A percentile compares a stretch with the other conserved stretches of the same genome.
Evolutionary conservation across 1,140 invertebrate genomes (phyloP).

Genomic region (Listronotus oregonensis): DNA sequence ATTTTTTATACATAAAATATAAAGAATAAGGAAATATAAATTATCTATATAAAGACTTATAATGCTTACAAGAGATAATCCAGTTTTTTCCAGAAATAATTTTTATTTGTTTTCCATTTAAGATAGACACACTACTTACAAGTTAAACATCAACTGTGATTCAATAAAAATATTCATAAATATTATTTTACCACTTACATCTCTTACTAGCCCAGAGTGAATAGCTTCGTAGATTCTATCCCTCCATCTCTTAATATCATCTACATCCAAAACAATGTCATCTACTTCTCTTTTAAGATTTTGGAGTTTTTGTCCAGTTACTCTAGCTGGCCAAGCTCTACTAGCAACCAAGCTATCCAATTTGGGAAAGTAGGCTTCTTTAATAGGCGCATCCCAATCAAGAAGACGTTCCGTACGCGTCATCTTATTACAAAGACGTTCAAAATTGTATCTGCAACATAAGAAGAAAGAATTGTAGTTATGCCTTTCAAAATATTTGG

Average conservation of each 20-base stretch:
- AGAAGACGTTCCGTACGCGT: conserved; percentile 63
- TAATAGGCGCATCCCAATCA: conserved; percentile 66
- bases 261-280: conserved; percentile 68
- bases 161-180: too few relatives aligned
- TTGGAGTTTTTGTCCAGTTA: conserved; percentile 62
- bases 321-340: conserved; percentile 67
- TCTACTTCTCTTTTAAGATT: conserved; percentile 72
- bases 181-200: too few relatives aligned
- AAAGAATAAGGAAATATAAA: too few relatives aligned
- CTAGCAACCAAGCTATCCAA: conserved; percentile 69
- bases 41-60: too few relatives aligned
- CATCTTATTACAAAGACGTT: conserved; percentile 68
- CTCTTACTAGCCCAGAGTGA: conserved; percentile 65
- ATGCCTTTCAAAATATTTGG: too few relatives aligned
- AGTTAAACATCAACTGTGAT: too few relatives aligned
- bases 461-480: too few relatives aligned
- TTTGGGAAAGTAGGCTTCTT: conserved; percentile 75
- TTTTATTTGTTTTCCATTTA: too few relatives aligned
- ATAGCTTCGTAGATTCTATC: conserved; percentile 77
- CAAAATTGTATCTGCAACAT: conserved; percentile 64
- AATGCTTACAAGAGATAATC: too few relatives aligned
- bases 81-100: too few relatives aligned
- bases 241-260: conserved; percentile 74
- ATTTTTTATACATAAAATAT: too few relatives aligned
- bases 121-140: too few relatives aligned